Evolutionary conservation across 2,888 invertebrate species (phyloP).

Genomic region (Taenaris catops): DNA sequence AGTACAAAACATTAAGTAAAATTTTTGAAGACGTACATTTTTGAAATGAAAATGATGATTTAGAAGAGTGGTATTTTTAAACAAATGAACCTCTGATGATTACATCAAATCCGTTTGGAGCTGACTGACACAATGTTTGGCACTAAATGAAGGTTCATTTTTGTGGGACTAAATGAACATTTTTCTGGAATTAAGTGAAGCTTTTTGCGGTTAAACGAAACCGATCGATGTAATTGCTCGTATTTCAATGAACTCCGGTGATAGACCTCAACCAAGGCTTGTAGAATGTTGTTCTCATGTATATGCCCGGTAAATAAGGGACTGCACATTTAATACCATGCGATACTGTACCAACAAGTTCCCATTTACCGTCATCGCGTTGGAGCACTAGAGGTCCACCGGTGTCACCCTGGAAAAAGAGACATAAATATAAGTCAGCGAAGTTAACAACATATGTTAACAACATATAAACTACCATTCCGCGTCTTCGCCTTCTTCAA

Average conservation of each 20-base stretch:
- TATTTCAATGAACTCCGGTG: constrained; percentile 83
- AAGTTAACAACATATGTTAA: too few species aligned
- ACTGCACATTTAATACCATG: constrained; percentile 97
- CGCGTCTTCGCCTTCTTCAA: too few species aligned
- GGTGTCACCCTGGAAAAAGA: constrained; percentile 92
- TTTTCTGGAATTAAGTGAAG: neutral
- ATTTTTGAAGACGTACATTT: too few species aligned
- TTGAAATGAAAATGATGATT: too few species aligned
- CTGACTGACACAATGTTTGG: too few species aligned
- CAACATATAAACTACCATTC: too few species aligned
- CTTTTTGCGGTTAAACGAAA: neutral
- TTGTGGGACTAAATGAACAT: too few species aligned
- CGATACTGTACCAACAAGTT: constrained; percentile 94
- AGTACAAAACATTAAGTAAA: too few species aligned
- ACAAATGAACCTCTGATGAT: too few species aligned
- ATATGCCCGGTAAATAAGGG: constrained; percentile 94
- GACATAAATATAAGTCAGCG: too few species aligned
- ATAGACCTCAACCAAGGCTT: constrained; percentile 94
- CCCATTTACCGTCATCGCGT: constrained; percentile 91
- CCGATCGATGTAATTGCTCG: neutral
- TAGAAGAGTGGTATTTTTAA: too few species aligned
- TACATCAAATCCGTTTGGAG: too few species aligned
- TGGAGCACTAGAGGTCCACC: constrained; percentile 94
- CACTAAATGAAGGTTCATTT: neutral
- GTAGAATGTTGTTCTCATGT: constrained; percentile 95